Evolutionary conservation across 2,888 invertebrate genomes (phyloP).

Genomic region (Stratiomys singularior): DNA sequence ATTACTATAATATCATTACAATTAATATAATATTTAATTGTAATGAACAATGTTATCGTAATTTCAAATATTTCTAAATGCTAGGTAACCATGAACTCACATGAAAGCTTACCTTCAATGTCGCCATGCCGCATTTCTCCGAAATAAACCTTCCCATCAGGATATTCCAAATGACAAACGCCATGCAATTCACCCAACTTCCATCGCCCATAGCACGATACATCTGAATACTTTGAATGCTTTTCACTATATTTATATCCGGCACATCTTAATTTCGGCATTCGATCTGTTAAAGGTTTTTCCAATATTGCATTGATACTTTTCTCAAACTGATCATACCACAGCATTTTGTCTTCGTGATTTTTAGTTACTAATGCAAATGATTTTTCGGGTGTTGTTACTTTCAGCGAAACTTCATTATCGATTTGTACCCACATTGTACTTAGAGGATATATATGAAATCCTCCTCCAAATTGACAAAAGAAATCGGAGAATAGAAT

Average conservation of each 20-base stretch:
- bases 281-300: slow-evolving; percentile 70
- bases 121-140: slow-evolving; percentile 78
- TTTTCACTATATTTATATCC: slow-evolving; percentile 77
- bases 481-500: slow-evolving; percentile 84
- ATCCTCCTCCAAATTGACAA: slow-evolving; percentile 77
- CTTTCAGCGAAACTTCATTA: slow-evolving; percentile 74
- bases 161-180: slow-evolving; percentile 82
- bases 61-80: too few relatives aligned
- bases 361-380: slow-evolving; percentile 72
- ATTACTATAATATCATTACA: too few relatives aligned
- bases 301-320: slow-evolving; percentile 77
- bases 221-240: slow-evolving; percentile 77
- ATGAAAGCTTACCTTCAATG: slow-evolving; percentile 58
- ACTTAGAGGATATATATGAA: slow-evolving; percentile 75
- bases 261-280: slow-evolving; percentile 76
- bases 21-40: too few relatives aligned
- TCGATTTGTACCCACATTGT: slow-evolving; percentile 84
- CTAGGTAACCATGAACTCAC: too few relatives aligned
- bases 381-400: slow-evolving; percentile 83
- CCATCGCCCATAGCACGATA: slow-evolving; percentile 85
- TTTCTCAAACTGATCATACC: slow-evolving; percentile 80
- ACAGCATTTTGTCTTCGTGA: slow-evolving; percentile 79
- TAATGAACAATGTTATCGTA: too few relatives aligned
- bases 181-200: slow-evolving; percentile 84
- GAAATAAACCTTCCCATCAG: slow-evolving; percentile 81